phyloP scores from a whole-genome alignment of 2,888 invertebrate species.

The Drosophila paranaensis region DNA sequence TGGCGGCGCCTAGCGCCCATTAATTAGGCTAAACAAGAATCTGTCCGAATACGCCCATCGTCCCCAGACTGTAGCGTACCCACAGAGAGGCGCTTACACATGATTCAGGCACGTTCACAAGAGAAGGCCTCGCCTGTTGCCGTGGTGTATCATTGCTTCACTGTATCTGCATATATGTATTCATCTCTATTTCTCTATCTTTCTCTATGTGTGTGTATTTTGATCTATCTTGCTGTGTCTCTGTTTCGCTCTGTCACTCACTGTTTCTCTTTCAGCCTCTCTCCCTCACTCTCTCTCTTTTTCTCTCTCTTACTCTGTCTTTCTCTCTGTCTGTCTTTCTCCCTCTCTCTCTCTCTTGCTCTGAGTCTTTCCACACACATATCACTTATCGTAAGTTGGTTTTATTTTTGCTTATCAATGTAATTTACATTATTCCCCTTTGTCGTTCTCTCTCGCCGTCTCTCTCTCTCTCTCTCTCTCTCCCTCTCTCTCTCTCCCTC shows the following conservation, averaged over 20 bases:
- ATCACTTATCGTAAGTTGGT: too few relatives aligned
- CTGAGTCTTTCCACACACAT: background rate
- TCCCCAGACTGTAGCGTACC: background rate
- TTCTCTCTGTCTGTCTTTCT: slow-evolving; percentile 20
- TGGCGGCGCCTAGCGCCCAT: slow-evolving; percentile 51
- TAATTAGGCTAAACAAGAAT: slow-evolving; percentile 70
- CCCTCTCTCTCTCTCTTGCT: slow-evolving; percentile 25
- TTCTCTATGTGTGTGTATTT: background rate
- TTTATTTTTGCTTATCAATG: too few relatives aligned
- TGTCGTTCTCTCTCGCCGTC: background rate
- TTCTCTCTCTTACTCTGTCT: slow-evolving; percentile 33
- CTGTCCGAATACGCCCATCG: slow-evolving; percentile 26
- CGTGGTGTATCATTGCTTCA: background rate
- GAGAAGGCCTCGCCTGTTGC: slow-evolving; percentile 16
- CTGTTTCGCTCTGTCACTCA: background rate
- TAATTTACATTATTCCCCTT: background rate
- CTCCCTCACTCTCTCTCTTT: slow-evolving; percentile 20
- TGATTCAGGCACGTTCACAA: slow-evolving; percentile 36
- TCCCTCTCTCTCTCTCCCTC: background rate
- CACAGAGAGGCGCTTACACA: slow-evolving; percentile 26
- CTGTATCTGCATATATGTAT: too few relatives aligned
- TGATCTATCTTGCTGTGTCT: slow-evolving; percentile 4
- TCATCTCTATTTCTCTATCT: background rate
- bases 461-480: background rate
- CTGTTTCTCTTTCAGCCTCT: too few relatives aligned